These are phyloP conservation scores for Scolopax bukidnonensis DNA, from an alignment of 2,797 vertebrate genomes.

Conservation along the genomic window DNA sequence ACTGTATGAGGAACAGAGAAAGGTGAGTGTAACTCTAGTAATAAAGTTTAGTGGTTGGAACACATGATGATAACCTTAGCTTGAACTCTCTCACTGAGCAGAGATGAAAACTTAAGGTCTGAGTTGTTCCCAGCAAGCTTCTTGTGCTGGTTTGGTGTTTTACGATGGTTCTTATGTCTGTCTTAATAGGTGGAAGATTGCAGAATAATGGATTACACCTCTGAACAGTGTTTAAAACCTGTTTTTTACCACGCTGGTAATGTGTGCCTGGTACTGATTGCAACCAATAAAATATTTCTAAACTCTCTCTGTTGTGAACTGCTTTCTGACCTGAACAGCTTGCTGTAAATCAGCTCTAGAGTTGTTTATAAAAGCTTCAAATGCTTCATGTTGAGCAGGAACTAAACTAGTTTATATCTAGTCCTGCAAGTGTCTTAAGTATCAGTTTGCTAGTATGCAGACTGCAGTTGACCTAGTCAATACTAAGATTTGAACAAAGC, in stretches of 20 bases:
- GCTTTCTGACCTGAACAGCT: not conserved
- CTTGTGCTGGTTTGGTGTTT: not conserved
- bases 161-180: not conserved
- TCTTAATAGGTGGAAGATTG: constrained; percentile 6
- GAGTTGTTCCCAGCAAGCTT: constrained; percentile 57
- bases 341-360: not conserved
- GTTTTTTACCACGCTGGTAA: not conserved
- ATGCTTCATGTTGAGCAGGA: not conserved
- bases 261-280: not conserved
- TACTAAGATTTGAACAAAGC: not conserved
- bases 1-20: not conserved
- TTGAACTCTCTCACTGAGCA: constrained; percentile 87
- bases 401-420: not conserved
- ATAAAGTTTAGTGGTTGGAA: constrained; percentile 24
- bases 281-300: constrained; percentile 31
- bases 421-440: not conserved
- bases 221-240: not conserved
- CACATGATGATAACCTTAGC: constrained; percentile 77
- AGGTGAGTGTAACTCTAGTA: constrained; percentile 9
- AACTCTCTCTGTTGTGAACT: not conserved
- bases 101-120: constrained; percentile 79
- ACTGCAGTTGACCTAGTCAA: not conserved
- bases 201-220: not conserved
- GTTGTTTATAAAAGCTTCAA: not conserved
- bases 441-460: not conserved